phyloP scores from a whole-genome alignment of 2,888 invertebrate species.

The Drosophila nigricruria region DNA sequence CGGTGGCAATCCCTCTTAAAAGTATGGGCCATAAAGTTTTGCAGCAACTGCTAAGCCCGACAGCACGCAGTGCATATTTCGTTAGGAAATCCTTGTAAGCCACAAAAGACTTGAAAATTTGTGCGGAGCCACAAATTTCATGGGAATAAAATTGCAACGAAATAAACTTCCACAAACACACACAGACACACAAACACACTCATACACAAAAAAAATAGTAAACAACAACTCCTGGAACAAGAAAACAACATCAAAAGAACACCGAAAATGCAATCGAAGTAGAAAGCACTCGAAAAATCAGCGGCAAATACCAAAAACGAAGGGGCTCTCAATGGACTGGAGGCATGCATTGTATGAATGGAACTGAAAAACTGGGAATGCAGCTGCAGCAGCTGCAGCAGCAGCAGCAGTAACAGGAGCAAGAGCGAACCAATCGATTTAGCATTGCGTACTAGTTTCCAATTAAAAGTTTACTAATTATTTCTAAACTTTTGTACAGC shows the following conservation, averaged over 20 bases:
- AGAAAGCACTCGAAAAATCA: slow-evolving; percentile 77
- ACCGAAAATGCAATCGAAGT: slow-evolving; percentile 67
- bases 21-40: slow-evolving; percentile 69
- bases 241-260: slow-evolving; percentile 68
- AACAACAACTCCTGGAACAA: slow-evolving; percentile 38
- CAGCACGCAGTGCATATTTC: slow-evolving; percentile 59
- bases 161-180: slow-evolving; percentile 63
- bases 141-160: slow-evolving; percentile 79
- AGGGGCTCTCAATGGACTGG: slow-evolving; percentile 62
- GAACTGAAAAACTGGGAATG: slow-evolving; percentile 20
- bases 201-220: slow-evolving; percentile 9
- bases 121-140: slow-evolving; percentile 72
- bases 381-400: slow-evolving; percentile 12
- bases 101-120: slow-evolving; percentile 80
- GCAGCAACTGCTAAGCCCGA: slow-evolving; percentile 38
- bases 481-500: slow-evolving; percentile 78
- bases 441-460: slow-evolving; percentile 78
- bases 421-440: slow-evolving; percentile 65
- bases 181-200: slow-evolving; percentile 9
- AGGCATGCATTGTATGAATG: slow-evolving; percentile 29
- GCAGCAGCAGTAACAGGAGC: neutral
- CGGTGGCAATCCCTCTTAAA: slow-evolving; percentile 40
- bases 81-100: slow-evolving; percentile 76
- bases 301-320: slow-evolving; percentile 74
- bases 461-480: slow-evolving; percentile 80